A percentile compares a stretch with the other conserved stretches of the same genome.
These are phyloP conservation scores for Damaliscus lunatus DNA, from an alignment of 2,113 vertebrate species.

Conservation along the genomic window DNA sequence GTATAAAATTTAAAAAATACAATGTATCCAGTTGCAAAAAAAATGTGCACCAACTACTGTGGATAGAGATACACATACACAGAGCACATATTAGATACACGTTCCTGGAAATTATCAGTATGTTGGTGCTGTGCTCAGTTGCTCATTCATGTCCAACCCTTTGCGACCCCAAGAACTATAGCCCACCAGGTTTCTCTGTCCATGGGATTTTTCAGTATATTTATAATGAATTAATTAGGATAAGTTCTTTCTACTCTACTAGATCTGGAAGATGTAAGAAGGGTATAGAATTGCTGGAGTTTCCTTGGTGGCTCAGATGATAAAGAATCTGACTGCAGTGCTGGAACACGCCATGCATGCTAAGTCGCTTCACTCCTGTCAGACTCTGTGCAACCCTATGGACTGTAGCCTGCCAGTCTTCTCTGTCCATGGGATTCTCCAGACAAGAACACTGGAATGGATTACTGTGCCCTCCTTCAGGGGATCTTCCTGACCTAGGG, in stretches of 20 bases:
- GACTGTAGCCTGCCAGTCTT: background rate
- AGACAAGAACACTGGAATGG: background rate
- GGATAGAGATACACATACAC: background rate
- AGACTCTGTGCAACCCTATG: background rate
- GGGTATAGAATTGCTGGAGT: background rate
- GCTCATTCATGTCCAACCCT: background rate
- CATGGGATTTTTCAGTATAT: background rate
- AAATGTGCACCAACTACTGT: background rate
- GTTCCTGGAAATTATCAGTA: background rate
- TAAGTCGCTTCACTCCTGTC: background rate
- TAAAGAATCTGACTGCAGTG: background rate
- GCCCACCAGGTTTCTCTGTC: background rate
- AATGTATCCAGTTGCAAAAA: background rate
- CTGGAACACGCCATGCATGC: background rate
- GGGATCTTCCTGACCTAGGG: accelerated
- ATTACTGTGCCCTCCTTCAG: background rate
- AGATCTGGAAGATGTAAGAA: background rate
- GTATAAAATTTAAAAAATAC: background rate
- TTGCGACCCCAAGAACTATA: background rate
- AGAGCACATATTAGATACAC: background rate
- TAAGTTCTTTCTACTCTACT: background rate
- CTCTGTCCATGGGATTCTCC: background rate
- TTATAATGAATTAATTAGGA: background rate
- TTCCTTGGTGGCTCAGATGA: background rate
- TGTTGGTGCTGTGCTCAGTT: background rate